Conservation (phyloP, 2,797 vertebrate genomes). For the Gymnocypris eckloni region DNA sequence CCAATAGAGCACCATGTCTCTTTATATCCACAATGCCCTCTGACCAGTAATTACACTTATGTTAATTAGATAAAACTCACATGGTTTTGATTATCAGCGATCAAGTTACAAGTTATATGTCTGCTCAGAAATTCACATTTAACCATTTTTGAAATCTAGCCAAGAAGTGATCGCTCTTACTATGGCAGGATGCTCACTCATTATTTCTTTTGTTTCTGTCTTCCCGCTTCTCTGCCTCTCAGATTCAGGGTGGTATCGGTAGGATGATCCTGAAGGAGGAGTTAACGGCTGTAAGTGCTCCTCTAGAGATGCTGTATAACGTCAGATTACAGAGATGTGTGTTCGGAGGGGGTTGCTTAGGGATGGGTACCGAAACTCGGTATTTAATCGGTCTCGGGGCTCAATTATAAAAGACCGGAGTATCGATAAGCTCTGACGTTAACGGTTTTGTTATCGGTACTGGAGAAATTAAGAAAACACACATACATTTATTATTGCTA, state of each 20-base stretch:
- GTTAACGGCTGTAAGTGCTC: conserved; percentile 90
- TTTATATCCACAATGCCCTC: conserved; percentile 9
- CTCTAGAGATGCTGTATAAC: conserved; percentile 6
- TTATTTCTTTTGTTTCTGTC: conserved; percentile 16
- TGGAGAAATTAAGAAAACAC: too few relatives aligned
- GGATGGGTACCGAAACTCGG: too few relatives aligned
- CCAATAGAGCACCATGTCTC: conserved; percentile 41
- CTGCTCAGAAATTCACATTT: neutral
- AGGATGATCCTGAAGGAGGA: conserved; percentile 97
- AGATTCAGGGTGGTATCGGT: conserved; percentile 95
- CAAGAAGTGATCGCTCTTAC: neutral
- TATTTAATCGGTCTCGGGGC: too few relatives aligned
- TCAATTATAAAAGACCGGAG: too few relatives aligned
- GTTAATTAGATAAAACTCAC: neutral
- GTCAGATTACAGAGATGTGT: conserved; percentile 1
- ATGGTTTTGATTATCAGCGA: neutral
- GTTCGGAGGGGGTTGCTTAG: conserved; percentile 3
- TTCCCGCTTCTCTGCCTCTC: conserved; percentile 21
- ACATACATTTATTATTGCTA: too few relatives aligned
- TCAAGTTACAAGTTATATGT: neutral
- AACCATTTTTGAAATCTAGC: conserved; percentile 3
- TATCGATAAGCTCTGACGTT: too few relatives aligned
- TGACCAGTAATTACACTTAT: conserved; percentile 12
- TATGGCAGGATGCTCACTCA: neutral
- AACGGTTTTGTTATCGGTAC: too few relatives aligned